These are phyloP conservation scores for Hormaphis cornu DNA, from an alignment of 1,140 invertebrate genomes.

Conservation along the genomic window DNA sequence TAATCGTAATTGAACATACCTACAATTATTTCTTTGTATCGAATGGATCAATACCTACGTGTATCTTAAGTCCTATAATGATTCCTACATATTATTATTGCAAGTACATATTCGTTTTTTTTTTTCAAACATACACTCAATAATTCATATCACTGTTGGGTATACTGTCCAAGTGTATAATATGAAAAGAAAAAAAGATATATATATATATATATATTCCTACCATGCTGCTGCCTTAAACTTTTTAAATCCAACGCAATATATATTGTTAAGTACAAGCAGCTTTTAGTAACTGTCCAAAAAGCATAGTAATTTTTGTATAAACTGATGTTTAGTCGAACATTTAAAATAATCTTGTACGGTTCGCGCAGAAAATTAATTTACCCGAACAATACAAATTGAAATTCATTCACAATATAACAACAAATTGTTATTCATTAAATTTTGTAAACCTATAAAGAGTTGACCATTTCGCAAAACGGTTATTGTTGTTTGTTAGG, in stretches of 20 bases:
- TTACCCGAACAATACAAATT: no score
- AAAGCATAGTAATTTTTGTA: background rate
- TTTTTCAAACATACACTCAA: no score
- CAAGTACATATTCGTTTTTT: no score
- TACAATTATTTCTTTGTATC: background rate
- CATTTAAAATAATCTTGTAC: no score
- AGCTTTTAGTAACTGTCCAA: background rate
- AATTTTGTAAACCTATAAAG: no score
- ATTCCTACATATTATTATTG: background rate
- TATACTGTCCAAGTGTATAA: background rate
- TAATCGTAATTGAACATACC: no score
- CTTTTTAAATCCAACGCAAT: background rate
- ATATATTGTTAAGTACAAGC: background rate
- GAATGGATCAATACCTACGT: background rate
- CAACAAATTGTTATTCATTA: no score
- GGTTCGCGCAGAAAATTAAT: no score
- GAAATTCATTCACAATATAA: no score
- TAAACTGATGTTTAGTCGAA: no score
- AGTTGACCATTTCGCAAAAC: background rate
- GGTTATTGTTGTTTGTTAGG: background rate
- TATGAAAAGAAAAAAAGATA: background rate
- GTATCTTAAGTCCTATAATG: background rate
- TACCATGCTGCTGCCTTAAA: constrained; percentile 29
- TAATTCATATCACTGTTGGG: no score
- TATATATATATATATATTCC: background rate